A percentile compares a stretch with the other conserved stretches of the same genome.
Conservation (phyloP, 2,113 vertebrate genomes). For the Dendrocopos noguchii region DNA sequence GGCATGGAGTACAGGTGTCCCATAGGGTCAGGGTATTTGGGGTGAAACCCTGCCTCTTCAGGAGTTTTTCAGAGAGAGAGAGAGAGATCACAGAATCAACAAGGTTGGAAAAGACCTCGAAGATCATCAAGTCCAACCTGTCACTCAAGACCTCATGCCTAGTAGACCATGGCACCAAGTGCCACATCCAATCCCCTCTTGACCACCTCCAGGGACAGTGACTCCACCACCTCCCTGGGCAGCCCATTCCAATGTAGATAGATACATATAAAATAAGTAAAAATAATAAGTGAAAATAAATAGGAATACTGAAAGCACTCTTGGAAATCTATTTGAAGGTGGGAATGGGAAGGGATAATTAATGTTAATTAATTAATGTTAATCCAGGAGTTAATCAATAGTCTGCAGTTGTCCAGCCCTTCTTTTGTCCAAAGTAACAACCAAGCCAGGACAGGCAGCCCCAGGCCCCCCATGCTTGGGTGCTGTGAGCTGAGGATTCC, state of each 20-base stretch:
- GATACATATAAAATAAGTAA: neutral
- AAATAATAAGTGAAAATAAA: neutral
- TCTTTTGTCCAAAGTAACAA: neutral
- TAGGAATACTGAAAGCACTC: neutral
- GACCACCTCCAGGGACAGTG: too few species aligned
- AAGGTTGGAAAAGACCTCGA: too few species aligned
- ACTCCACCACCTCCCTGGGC: too few species aligned
- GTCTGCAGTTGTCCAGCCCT: neutral
- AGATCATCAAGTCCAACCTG: too few species aligned
- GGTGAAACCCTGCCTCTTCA: neutral
- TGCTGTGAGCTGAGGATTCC: neutral
- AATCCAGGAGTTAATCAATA: neutral
- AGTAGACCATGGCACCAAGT: too few species aligned
- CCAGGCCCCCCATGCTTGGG: fast-evolving
- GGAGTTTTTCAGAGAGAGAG: neutral
- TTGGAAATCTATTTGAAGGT: neutral
- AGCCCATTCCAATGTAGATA: too few species aligned
- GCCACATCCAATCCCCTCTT: too few species aligned
- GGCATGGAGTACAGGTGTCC: fast-evolving
- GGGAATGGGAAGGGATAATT: neutral
- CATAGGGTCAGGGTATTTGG: neutral
- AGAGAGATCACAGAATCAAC: neutral
- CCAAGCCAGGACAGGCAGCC: neutral
- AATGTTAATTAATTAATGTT: neutral
- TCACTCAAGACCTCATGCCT: too few species aligned